Conservation (phyloP, 2,113 vertebrate genomes). For the Isichthys henryi region DNA sequence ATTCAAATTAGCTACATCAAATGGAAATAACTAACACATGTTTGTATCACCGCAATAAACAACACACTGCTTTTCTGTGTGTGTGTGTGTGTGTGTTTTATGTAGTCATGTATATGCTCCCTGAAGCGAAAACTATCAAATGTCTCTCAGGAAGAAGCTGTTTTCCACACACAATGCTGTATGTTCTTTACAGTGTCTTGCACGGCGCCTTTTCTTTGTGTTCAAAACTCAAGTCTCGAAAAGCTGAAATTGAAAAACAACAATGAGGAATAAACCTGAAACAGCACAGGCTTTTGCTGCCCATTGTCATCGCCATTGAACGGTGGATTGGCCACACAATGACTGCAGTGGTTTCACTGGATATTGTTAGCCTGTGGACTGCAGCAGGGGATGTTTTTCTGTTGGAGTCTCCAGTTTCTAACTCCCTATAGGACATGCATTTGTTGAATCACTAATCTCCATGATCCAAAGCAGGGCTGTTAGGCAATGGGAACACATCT, state of each 20-base stretch:
- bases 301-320: not conserved
- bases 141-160: not conserved
- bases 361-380: not conserved
- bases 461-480: slow-evolving; percentile 4
- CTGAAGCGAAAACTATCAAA: not conserved
- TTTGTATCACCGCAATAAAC: not conserved
- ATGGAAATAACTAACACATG: slow-evolving; percentile 19
- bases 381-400: not conserved
- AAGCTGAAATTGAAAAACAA: not conserved
- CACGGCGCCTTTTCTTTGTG: not conserved
- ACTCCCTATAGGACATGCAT: not conserved
- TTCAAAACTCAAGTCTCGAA: not conserved
- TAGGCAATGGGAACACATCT: slow-evolving; percentile 6
- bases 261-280: not conserved
- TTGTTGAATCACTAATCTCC: slow-evolving; percentile 5
- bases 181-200: not conserved
- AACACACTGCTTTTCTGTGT: not conserved
- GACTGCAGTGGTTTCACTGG: not conserved
- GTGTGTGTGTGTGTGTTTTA: not conserved
- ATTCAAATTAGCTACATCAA: slow-evolving; percentile 18
- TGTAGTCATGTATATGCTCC: not conserved
- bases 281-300: not conserved
- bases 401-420: not conserved
- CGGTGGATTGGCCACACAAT: not conserved
- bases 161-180: not conserved